Evolutionary conservation across 2,888 invertebrate genomes (phyloP), one percentile per base, ranked within the genome.

Genomic region (Pristionchus fissidentatus): DNA sequence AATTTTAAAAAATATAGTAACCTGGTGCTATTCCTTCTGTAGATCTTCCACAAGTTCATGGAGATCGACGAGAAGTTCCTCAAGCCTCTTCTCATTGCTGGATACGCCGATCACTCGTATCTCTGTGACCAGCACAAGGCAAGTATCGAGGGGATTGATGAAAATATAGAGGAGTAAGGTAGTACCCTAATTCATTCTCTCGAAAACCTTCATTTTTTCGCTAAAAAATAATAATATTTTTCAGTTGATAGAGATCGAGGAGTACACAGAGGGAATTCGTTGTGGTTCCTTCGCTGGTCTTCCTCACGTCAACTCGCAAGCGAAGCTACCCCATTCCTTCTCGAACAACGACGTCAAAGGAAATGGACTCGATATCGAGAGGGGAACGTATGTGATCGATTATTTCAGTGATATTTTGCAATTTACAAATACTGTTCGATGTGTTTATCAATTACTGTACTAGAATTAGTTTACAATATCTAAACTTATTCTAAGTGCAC

Each of bases 251-350:
- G 83, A 83, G 29, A 83, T 83, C 70, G 73, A 83, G 29, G 83
- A 83, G 83, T 83, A 73, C 83, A 73, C 70, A 15, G 73, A 83
- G 73, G 73, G 83, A 5, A 83, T 83, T 73, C 70, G 73, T 15
- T 83, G 83, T 32, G 83, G 83, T 19, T 83, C 83, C n/a, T 83
- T 83, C 55, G 83, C 83, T 19, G 83, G 83, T 73, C 83, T 83
- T 49, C 83, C 83, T n/a, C 73, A 83, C 41, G 73, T 73, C 55
- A 29, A 38, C 32, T 83, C 83, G 8, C 35, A 35, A 32, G 83
- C 83, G 15, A 66, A 55, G 41, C 32, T 83, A 26, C 52, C 70
- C n/a, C 38, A 49, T 43, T 83, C 83, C 32, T 52, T 19, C 73
- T 73, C 70, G 46, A 52, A 49, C 19, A 70, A 70, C 55, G 73